phyloP scores from a whole-genome alignment of 35 echinoderm and acorn worm species.

The Ophioderma brevispina region DNA sequence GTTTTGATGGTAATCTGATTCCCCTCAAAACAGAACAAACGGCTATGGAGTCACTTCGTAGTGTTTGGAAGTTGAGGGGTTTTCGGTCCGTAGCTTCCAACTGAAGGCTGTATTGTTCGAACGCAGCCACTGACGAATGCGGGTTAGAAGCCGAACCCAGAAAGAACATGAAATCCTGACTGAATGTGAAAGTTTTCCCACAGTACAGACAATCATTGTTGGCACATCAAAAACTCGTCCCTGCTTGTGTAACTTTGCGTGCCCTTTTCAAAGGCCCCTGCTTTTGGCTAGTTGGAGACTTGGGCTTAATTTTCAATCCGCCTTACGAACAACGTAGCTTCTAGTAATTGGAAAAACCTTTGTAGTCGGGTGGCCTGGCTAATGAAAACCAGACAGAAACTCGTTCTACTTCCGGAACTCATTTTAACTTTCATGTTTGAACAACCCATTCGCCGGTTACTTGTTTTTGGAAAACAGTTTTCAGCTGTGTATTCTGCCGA shows the following conservation, averaged over 20 bases:
- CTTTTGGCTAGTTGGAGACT: neutral
- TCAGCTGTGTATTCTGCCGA: slow-evolving; percentile 68
- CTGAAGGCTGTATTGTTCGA: slow-evolving; percentile 60
- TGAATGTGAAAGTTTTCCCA: slow-evolving; percentile 59
- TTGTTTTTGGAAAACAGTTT: slow-evolving; percentile 70
- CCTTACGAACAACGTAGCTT: neutral
- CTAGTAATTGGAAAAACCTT: neutral
- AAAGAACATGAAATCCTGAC: slow-evolving; percentile 30
- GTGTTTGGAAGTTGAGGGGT: slow-evolving; percentile 72
- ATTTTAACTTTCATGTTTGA: slow-evolving; percentile 45
- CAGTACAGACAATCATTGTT: slow-evolving; percentile 64
- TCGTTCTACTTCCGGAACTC: neutral
- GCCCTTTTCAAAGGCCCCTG: slow-evolving; percentile 34
- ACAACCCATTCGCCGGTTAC: slow-evolving; percentile 46
- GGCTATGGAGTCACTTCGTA: slow-evolving; percentile 42
- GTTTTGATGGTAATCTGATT: slow-evolving; percentile 72
- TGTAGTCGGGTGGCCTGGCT: neutral
- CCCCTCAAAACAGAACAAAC: slow-evolving; percentile 52
- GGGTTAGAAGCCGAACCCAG: slow-evolving; percentile 59
- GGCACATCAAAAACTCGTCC: slow-evolving; percentile 52
- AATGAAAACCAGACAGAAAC: slow-evolving; percentile 46
- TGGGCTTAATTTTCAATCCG: neutral
- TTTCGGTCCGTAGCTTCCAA: slow-evolving; percentile 53
- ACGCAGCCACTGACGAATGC: slow-evolving; percentile 53
- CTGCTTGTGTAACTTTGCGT: slow-evolving; percentile 62